Evolutionary conservation across 2,888 invertebrate genomes (phyloP), one percentile per base, ranked within the genome.

Genomic region (Hermaeophaga mercurialis): DNA sequence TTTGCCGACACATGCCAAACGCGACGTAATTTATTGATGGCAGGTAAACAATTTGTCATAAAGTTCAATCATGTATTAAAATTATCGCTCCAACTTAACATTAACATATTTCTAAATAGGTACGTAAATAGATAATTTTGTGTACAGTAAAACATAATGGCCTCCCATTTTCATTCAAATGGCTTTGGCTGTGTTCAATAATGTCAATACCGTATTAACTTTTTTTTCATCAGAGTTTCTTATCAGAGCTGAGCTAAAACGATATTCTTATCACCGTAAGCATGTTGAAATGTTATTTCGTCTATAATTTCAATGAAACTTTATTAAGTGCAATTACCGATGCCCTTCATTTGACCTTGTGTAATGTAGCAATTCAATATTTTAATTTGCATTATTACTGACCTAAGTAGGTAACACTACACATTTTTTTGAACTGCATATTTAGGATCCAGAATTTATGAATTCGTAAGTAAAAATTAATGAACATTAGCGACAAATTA

Each of bases 21-120:
- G 65, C 65, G 64, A 64, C 65, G 65, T 66, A 63, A 63, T 59
- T 52, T 57, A 52, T 54, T 63, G 59, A 59, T 47, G 52, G 60
- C 68, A 70, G 71, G 70, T 71, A 71, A 71, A 58, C 48, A 52
- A 55, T 64, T 59, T 59, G 41, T 41, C 26, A 39, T n/a, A 22
- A 18, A 43, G 33, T 56, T 56, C 44, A 46, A 54, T 53, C 56
- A 61, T 53, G 53, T 46, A 52, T 46, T 41, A 43, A 24, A 43
- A 62, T 52, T 61, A 63, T 67, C 66, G 66, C 61, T 67, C 68
- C 63, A 68, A 68, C 70, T 60, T 73, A 71, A 72, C 72, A 65
- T 73, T 72, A 71, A 69, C 73, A 72, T 73, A 71, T 73, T 74
- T 72, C 71, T 62, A 46, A 56, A 64, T 59, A 52, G 47, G 54